A percentile compares a stretch with the other conserved stretches of the same genome.
Evolutionary conservation across 2,888 invertebrate species (phyloP).

Genomic region (Acanthopleura granulata): DNA sequence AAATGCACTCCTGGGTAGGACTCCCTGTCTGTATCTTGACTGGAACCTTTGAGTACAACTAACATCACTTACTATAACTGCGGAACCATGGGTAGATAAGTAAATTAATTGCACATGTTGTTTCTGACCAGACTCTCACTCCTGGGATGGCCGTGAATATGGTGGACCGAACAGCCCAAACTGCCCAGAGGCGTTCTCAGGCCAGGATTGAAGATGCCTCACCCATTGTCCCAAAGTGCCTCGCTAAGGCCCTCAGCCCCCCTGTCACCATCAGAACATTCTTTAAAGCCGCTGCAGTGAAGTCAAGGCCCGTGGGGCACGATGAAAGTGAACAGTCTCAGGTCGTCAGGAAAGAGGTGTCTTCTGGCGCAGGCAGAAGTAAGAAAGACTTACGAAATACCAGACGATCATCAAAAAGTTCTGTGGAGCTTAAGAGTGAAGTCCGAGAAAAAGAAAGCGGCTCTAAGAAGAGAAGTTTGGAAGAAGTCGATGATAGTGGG

Average conservation of each 20-base stretch:
- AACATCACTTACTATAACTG: no score
- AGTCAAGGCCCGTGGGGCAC: background rate
- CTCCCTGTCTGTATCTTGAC: no score
- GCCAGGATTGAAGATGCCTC: slow-evolving; percentile 42
- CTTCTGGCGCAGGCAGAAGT: background rate
- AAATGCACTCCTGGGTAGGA: no score
- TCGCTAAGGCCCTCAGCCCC: slow-evolving; percentile 54
- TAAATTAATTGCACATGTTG: no score
- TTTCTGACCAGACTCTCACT: background rate
- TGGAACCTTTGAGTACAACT: no score
- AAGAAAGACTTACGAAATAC: no score
- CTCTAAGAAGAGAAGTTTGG: background rate
- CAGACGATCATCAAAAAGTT: no score
- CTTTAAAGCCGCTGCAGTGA: slow-evolving; percentile 45
- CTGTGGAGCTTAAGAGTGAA: background rate
- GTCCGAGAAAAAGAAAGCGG: background rate
- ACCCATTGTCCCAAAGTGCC: slow-evolving; percentile 45
- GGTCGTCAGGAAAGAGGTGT: background rate
- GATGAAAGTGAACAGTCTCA: background rate
- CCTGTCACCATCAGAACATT: slow-evolving; percentile 64
- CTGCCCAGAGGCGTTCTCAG: background rate
- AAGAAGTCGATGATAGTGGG: background rate
- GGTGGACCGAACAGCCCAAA: background rate
- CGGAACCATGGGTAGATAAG: no score
- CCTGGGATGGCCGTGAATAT: background rate